These are phyloP conservation scores for Nowickia ferox DNA, from an alignment of 2,888 invertebrate species.

Conservation along the genomic window DNA sequence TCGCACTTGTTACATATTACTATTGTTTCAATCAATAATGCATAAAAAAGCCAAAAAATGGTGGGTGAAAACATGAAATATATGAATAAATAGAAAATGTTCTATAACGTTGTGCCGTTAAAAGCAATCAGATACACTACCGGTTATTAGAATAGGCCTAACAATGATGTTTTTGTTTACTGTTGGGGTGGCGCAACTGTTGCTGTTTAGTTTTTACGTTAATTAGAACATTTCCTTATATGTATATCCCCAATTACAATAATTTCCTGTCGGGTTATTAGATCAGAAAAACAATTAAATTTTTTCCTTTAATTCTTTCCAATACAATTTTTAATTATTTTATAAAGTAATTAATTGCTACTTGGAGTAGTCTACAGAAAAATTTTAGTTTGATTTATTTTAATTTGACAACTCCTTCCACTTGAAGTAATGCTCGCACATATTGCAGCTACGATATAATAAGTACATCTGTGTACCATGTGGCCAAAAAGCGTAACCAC, in stretches of 20 bases:
- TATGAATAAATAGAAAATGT: slow-evolving; percentile 13
- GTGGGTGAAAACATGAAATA: slow-evolving; percentile 40
- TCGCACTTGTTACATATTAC: slow-evolving; percentile 1
- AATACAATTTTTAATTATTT: slow-evolving; percentile 16
- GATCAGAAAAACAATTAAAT: slow-evolving; percentile 24
- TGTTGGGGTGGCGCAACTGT: slow-evolving; percentile 21
- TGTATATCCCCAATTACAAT: slow-evolving; percentile 50
- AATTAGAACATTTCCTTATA: slow-evolving; percentile 20
- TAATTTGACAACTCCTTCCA: no score
- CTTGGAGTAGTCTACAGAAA: neutral
- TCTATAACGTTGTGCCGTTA: neutral
- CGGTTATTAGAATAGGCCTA: slow-evolving; percentile 25
- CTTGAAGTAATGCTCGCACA: no score
- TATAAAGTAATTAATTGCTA: slow-evolving; percentile 8
- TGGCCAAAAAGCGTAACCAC: no score
- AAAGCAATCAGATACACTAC: slow-evolving; percentile 41
- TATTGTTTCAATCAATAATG: slow-evolving; percentile 20
- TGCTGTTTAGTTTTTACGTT: no score
- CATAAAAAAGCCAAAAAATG: slow-evolving; percentile 14
- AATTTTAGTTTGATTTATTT: no score
- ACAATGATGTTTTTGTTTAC: neutral
- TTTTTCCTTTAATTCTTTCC: slow-evolving; percentile 3
- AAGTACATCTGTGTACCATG: no score
- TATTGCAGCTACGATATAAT: no score
- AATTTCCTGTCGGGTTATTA: slow-evolving; percentile 53